Percentiles rank a stretch among this genome's conserved stretches.
Evolutionary conservation across 2,888 invertebrate genomes (phyloP).

Genomic region (Gastracanthus pulcherrimus): DNA sequence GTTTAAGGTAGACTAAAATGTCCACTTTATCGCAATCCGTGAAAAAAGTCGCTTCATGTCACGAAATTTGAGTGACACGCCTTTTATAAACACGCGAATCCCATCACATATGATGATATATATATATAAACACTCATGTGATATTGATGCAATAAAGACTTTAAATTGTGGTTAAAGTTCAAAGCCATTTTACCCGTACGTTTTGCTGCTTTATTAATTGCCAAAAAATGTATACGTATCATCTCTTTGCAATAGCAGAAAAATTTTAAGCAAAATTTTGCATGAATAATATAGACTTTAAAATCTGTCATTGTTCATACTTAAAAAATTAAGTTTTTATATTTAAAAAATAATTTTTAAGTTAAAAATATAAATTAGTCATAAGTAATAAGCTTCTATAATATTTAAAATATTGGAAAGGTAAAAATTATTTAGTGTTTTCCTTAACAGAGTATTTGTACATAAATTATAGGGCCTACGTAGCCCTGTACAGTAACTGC

Average conservation of each 20-base stretch:
- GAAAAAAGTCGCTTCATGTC: conserved; percentile 13
- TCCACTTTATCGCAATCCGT: neutral
- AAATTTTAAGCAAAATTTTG: too few relatives aligned
- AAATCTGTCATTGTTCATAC: too few relatives aligned
- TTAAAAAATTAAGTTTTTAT: too few relatives aligned
- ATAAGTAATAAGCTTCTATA: too few relatives aligned
- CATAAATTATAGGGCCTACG: neutral
- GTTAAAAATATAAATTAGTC: too few relatives aligned
- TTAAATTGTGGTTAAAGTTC: conserved; percentile 10
- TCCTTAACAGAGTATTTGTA: neutral
- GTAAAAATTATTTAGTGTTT: neutral
- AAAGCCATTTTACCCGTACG: neutral
- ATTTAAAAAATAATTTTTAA: too few relatives aligned
- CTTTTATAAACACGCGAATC: conserved; percentile 39
- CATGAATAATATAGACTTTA: too few relatives aligned
- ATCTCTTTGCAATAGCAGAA: too few relatives aligned
- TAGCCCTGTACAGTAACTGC: neutral
- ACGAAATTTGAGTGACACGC: conserved; percentile 33
- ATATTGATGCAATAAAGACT: conserved; percentile 6
- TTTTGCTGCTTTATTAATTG: neutral
- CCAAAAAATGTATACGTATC: too few relatives aligned
- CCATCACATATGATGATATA: neutral
- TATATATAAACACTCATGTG: neutral
- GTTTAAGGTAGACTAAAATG: conserved; percentile 9
- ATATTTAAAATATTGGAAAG: too few relatives aligned